Base-by-base conservation (phyloP, 2,888 invertebrate genomes). In the Acleris literana region DNA sequence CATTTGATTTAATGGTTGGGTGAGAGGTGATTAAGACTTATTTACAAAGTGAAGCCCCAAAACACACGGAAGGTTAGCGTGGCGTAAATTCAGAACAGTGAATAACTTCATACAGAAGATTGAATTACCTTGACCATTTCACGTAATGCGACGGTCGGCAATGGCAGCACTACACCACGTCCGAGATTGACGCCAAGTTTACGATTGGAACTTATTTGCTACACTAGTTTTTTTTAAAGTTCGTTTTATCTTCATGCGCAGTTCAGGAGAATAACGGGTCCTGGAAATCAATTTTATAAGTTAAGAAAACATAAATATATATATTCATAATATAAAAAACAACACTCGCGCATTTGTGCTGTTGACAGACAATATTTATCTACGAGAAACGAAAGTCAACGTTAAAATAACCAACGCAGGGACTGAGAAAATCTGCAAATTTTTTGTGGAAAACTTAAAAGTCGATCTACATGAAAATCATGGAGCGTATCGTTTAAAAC, bases 111-210 rank as follows among this genome's bases (percentile, higher is more conserved):
- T 85, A 83, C 74, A 82, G 78, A 81, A 83, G 83, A 84, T 82
- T 80, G 74, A 72, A 85, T 92, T 92, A 92, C 92, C 92, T 92
- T 92, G 90, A 92, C 92, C 92, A 92, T 92, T 91, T 91, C 92
- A 92, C 88, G 88, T 75, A 84, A 86, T 85, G 84, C 82, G 85
- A 81, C 81, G 75, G 84, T 80, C 85, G 79, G 82, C 84, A 78
- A 80, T 78, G 48, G 44, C 66, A 77, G 79, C 80, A 75, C 78
- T 79, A 80, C 80, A 80, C 77, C 82, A 78, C 78, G 76, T 80
- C 82, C 80, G 71, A 77, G 76, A 77, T 79, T 74, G 72, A 83
- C 81, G 81, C 84, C 78, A 71, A 82, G 72, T 75, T 76, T 79
- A 71, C 74, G 74, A 82, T 81, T 84, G 76, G 76, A 87, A 88